Base-by-base conservation (phyloP, 1,140 invertebrate genomes). In the Habropoda laboriosa region DNA sequence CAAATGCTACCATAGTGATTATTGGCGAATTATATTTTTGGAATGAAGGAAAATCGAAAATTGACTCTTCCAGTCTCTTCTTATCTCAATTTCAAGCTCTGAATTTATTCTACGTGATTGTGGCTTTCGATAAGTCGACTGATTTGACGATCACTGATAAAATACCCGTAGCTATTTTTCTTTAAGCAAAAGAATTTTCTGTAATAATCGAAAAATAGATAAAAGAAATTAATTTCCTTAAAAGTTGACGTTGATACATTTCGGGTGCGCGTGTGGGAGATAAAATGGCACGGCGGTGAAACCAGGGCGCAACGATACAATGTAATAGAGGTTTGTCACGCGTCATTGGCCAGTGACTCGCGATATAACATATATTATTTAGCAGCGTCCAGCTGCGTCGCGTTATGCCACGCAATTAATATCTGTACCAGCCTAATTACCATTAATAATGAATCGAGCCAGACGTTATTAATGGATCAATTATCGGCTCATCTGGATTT, bases 331-430 rank as follows among this genome's bases (percentile, higher is more conserved):
- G 72, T 42, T 67, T 76, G 83, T 85, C 83, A 82, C 83, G 83
- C 84, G 79, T 82, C 84, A 86, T 86, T 86, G 83, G 67, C 67
- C 82, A 63, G 74, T 64, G 30, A 61, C 71, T 67, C 35, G 79
- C 68, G 45, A 71, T 72, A 57, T 71, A 85, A 85, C 85, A 86
- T 86, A 57, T 71, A 85, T 86, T 86, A 86, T 86, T 85, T 79
- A 81, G 61, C 53, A 24, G 60, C 57, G 70, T 68, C 66, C 68
- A 82, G 67, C 67, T 86, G 61, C 51, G 61, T n/a, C 49, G 47
- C 67, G 30, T 6, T 47, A 18, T 42, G 45, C 47, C 51, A 30
- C 55, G 61, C 67, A 76, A 86, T 86, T 80, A 82, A 86, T 86
- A 86, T 66, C 68, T 83, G 74, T 77, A 77, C 30, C 61, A 40